Evolutionary conservation across 23 tunicate genomes (phyloP), one percentile per base, ranked within the genome.

Genomic region (Trididemnum miniatum): DNA sequence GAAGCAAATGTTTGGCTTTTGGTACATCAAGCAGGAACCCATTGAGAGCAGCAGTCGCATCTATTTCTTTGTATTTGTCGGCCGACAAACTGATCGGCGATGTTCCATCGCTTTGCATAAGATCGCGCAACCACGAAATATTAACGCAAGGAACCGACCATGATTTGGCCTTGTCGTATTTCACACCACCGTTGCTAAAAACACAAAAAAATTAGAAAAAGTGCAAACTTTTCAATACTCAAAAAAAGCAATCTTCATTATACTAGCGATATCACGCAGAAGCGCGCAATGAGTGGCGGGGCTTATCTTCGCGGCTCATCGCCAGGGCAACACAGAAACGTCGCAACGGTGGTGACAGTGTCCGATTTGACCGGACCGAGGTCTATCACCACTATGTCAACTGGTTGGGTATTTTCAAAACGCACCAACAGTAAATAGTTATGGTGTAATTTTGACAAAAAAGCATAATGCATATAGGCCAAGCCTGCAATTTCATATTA

Each of bases 61-160:
- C 76, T 30, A 82, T 80, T 69, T 74, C 72, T 40, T 80, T 80
- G 52, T 90, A 90, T 57, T 79, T 85, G 34, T 79, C 49, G 38
- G 74, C 84, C 36, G 31, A 51, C 36, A 88, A 35, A 51, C 85
- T 83, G 27, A 69, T 34, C 22, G 35, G 18, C 1, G 81, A 33
- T 27, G 54, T 64, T 0, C 78, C 35, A 50, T 86, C 91, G 50
- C 87, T 66, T 34, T 79, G 87, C 69, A 93, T 23, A 0, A 88
- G 64, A 54, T 93, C 98, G 3, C 98, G 86, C 80, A 93, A 44
- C 98, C 98, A 93, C n/a, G 40, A 71, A n/a, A 76, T 40, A 36
- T 76, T 78, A 1, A 84, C 84, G 50, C 92, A 88, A 31, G 93
- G 86, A 23, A 93, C 66, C 7, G 50, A 32, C 98, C 98, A 93